Conservation (phyloP, 2,888 invertebrate genomes). For the Resseliella maxima region DNA sequence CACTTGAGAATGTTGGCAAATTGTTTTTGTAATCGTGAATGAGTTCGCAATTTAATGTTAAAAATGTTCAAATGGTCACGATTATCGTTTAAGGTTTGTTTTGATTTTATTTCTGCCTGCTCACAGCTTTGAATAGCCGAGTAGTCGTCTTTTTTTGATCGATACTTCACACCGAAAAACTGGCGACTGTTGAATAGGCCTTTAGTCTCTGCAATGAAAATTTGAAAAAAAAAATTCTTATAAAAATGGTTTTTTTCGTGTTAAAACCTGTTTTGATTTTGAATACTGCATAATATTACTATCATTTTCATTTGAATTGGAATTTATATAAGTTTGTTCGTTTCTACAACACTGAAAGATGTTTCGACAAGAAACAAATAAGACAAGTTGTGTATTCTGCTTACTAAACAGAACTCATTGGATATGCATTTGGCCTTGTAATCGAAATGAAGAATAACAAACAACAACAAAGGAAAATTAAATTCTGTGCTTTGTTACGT, state of each 20-base stretch:
- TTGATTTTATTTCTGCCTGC: background rate
- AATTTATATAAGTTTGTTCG: background rate
- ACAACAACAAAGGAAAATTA: too few relatives aligned
- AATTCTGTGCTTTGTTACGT: too few relatives aligned
- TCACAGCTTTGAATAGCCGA: too few relatives aligned
- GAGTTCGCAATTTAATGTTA: background rate
- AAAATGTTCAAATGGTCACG: background rate
- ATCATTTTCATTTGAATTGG: background rate
- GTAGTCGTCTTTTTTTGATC: background rate
- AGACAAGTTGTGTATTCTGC: too few relatives aligned
- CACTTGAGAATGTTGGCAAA: background rate
- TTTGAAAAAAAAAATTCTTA: background rate
- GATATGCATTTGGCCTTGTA: too few relatives aligned
- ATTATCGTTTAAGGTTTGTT: too few relatives aligned
- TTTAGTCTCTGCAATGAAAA: background rate
- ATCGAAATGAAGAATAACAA: too few relatives aligned
- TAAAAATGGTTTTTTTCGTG: background rate
- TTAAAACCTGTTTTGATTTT: background rate
- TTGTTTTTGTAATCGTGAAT: too few relatives aligned
- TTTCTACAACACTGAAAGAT: too few relatives aligned
- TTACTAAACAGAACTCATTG: too few relatives aligned
- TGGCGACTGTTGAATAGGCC: background rate
- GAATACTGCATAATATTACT: background rate
- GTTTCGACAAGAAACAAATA: too few relatives aligned
- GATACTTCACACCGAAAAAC: constrained; percentile 7